Base-by-base conservation (phyloP, 2,797 vertebrate species). In the Alca torda region DNA sequence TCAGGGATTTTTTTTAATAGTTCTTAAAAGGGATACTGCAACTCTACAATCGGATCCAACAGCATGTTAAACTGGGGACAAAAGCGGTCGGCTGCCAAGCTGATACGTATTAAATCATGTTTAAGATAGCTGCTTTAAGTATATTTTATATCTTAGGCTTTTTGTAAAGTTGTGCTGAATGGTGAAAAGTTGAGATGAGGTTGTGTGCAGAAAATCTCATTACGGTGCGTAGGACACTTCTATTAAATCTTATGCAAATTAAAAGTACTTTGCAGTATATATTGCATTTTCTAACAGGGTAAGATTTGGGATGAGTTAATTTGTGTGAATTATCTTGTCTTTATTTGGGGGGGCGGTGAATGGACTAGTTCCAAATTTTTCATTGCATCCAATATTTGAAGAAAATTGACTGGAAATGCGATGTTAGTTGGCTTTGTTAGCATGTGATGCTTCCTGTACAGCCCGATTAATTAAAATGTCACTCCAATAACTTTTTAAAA, bases 1-100 rank as follows among this genome's bases (percentile, higher is more conserved):
- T 98, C 98, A 98, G 98, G 98, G 98, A 98, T 97, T 98, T 97
- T 91, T 97, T 96, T 76, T 95, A 96, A 82, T 94, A 87, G 91
- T 59, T 97, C 89, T 95, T 59, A 80, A 96, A 97, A 96, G 87
- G 97, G 96, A 97, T 98, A 97, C 97, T 98, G 97, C 96, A 98
- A 91, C 96, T 97, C 96, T 91, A 57, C 88, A 18, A 8, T 76
- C 54, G 31, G 95, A 91, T 96, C 85, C 97, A 84, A 97, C 97
- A 97, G 84, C 88, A 0, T 67, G 75, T 96, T 95, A 91, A 95
- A 93, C 97, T 98, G 98, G 97, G 97, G 94, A 90, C 82, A 85
- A 86, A 95, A 85, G 95, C 74, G 78, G 96, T 97, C 96, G 87
- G 98, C 97, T 97, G 96, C 97, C 95, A 76, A 95, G 96, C 95